Conservation (phyloP, 1,140 invertebrate genomes). For the Drosophila persimilis region DNA sequence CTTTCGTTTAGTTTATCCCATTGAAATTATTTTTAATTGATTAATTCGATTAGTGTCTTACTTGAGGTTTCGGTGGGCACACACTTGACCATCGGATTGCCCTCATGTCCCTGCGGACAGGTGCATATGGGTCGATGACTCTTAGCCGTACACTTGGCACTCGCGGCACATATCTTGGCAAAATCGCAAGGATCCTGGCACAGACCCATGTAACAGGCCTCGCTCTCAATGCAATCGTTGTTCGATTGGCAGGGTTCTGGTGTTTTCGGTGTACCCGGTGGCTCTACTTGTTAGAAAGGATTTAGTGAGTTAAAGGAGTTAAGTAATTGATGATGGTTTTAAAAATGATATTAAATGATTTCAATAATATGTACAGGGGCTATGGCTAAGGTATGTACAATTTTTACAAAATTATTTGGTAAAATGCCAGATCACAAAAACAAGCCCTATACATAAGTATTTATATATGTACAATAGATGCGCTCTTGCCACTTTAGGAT, state of each 20-base stretch:
- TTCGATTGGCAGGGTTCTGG: slow-evolving; percentile 89
- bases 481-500: slow-evolving; percentile 56
- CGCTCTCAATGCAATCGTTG: slow-evolving; percentile 89
- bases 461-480: slow-evolving; percentile 47
- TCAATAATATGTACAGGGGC: slow-evolving; percentile 50
- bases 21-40: slow-evolving; percentile 18
- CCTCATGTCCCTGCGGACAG: slow-evolving; percentile 89
- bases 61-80: slow-evolving; percentile 86
- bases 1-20: not conserved
- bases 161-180: slow-evolving; percentile 88
- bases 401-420: slow-evolving; percentile 45
- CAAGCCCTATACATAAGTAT: slow-evolving; percentile 59
- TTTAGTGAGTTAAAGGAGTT: slow-evolving; percentile 41
- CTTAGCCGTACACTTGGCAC: slow-evolving; percentile 88
- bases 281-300: slow-evolving; percentile 84
- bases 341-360: not conserved
- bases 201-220: slow-evolving; percentile 89
- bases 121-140: slow-evolving; percentile 91
- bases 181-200: slow-evolving; percentile 90
- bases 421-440: slow-evolving; percentile 29
- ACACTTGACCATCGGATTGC: slow-evolving; percentile 90
- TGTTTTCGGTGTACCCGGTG: slow-evolving; percentile 86
- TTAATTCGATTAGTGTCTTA: slow-evolving; percentile 85
- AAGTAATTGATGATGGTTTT: slow-evolving; percentile 10
- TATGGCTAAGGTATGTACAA: slow-evolving; percentile 38